Evolutionary conservation across 2,888 invertebrate species (phyloP).

Genomic region (Eristalis pertinax): DNA sequence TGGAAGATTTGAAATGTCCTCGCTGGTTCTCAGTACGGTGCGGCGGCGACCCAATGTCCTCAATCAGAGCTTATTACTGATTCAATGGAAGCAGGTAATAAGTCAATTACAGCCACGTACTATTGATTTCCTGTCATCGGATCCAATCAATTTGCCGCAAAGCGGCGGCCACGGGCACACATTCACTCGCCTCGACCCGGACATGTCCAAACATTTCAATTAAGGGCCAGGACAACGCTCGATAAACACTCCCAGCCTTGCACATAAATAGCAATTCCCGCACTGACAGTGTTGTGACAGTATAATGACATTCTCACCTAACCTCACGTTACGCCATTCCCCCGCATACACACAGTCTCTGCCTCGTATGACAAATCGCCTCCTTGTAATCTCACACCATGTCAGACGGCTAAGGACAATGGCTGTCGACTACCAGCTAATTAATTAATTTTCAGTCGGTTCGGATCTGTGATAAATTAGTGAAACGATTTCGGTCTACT

Average conservation of each 20-base stretch:
- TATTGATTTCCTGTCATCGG: conserved; percentile 68
- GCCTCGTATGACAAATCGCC: neutral
- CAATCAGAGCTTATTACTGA: conserved; percentile 39
- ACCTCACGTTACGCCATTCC: conserved; percentile 30
- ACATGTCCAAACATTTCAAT: conserved; percentile 59
- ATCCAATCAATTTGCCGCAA: conserved; percentile 56
- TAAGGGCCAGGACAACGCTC: conserved; percentile 41
- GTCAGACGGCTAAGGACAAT: conserved; percentile 36
- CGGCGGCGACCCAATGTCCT: neutral
- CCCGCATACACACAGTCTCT: neutral
- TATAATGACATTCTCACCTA: conserved; percentile 64
- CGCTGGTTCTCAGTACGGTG: neutral
- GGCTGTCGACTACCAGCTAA: conserved; percentile 55
- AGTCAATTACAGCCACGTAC: conserved; percentile 66
- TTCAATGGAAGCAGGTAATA: conserved; percentile 52
- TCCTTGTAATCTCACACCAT: neutral
- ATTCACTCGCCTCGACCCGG: conserved; percentile 12
- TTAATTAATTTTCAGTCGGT: conserved; percentile 64
- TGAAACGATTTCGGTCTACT: conserved; percentile 56
- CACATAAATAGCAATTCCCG: conserved; percentile 42
- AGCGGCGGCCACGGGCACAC: conserved; percentile 13
- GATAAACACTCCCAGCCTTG: conserved; percentile 35
- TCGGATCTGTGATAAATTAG: conserved; percentile 64
- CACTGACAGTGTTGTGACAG: conserved; percentile 60
- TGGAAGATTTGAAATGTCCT: conserved; percentile 20